A percentile compares a stretch with the other conserved stretches of the same genome.
These are phyloP conservation scores for Sinocyclocheilus anshuiensis DNA, from an alignment of 2,113 vertebrate genomes.

Conservation along the genomic window DNA sequence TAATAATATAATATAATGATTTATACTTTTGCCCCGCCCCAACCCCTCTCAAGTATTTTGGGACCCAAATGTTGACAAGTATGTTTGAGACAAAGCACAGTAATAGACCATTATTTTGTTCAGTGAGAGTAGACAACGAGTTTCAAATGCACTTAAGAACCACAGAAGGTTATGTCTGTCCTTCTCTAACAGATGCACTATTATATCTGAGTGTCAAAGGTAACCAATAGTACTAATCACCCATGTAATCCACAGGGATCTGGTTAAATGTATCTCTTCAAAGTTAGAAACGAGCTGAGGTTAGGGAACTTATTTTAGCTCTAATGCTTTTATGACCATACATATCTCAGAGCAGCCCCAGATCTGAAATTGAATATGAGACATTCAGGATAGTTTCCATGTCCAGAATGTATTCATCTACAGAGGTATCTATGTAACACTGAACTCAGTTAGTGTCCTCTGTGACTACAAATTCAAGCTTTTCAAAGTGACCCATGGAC, in stretches of 20 bases:
- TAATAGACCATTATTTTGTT: neutral
- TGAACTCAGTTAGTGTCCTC: slow-evolving; percentile 10
- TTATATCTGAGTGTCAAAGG: neutral
- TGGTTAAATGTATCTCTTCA: neutral
- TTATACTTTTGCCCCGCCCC: no score
- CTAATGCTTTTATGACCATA: neutral
- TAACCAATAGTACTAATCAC: neutral
- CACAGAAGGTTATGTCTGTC: neutral
- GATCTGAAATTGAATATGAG: neutral
- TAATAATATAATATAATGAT: no score
- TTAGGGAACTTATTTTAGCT: neutral
- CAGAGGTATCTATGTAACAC: slow-evolving; percentile 5
- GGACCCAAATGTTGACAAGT: no score
- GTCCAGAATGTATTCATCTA: slow-evolving; percentile 20
- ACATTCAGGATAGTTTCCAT: neutral
- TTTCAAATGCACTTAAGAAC: neutral
- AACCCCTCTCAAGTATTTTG: no score
- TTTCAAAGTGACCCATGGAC: slow-evolving; percentile 44
- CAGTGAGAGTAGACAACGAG: neutral
- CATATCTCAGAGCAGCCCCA: neutral
- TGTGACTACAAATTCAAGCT: neutral
- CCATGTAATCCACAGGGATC: neutral
- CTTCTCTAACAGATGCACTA: neutral
- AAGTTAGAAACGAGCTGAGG: neutral
- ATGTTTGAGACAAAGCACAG: neutral